These are phyloP conservation scores for Platalea minor DNA, from an alignment of 2,797 vertebrate species.

Conservation along the genomic window DNA sequence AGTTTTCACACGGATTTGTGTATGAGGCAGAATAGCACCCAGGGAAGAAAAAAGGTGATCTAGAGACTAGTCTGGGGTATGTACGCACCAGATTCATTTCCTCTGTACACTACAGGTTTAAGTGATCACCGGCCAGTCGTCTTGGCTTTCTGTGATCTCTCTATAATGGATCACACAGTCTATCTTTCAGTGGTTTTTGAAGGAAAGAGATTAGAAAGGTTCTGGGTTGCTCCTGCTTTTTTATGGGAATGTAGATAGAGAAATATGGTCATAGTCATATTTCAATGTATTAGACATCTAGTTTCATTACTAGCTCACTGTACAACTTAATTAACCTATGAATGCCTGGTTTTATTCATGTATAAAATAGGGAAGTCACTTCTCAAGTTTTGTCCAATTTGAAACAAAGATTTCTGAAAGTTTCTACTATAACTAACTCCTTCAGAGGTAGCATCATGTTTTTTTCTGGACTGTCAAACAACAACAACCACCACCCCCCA, in stretches of 20 bases:
- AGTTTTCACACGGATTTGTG: background rate
- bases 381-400: background rate
- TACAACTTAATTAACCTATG: background rate
- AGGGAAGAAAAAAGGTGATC: background rate
- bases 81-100: background rate
- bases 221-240: background rate
- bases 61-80: background rate
- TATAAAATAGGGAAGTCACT: background rate
- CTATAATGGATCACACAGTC: background rate
- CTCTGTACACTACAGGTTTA: background rate
- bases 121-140: background rate
- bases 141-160: background rate
- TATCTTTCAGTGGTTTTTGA: background rate
- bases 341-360: background rate
- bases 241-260: background rate
- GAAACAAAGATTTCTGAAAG: background rate
- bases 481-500: background rate
- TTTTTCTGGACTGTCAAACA: background rate
- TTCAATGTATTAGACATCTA: background rate
- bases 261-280: background rate
- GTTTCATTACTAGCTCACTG: background rate
- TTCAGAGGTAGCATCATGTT: background rate
- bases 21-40: background rate
- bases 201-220: background rate
- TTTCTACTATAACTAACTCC: background rate